These are phyloP conservation scores for Pinna nobilis DNA, from an alignment of 1,140 invertebrate species.

Conservation along the genomic window DNA sequence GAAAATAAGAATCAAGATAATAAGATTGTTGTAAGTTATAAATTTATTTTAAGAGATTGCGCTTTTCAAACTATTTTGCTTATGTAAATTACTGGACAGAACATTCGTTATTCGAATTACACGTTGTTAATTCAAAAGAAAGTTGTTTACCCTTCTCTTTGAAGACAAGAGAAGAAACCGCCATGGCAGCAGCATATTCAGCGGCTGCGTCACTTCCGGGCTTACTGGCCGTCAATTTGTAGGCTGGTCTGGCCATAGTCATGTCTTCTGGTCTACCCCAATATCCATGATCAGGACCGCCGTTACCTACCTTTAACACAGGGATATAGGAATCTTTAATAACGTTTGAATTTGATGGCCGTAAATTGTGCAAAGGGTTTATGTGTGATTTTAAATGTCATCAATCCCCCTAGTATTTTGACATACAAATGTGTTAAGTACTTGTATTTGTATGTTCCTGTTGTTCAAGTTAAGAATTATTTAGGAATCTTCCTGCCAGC, in stretches of 20 bases:
- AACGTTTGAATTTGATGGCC: not conserved
- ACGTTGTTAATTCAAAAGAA: too few relatives aligned
- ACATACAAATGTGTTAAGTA: too few relatives aligned
- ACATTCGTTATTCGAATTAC: too few relatives aligned
- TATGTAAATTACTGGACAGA: too few relatives aligned
- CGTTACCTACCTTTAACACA: slow-evolving; percentile 65
- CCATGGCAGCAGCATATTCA: slow-evolving; percentile 65
- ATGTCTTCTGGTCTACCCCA: slow-evolving; percentile 65
- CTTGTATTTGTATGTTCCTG: too few relatives aligned
- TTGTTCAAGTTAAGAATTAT: too few relatives aligned
- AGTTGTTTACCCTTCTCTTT: slow-evolving; percentile 72
- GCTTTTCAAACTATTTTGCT: too few relatives aligned
- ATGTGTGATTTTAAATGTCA: not conserved
- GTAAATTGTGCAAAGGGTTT: not conserved
- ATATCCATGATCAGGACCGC: slow-evolving; percentile 53
- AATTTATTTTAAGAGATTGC: too few relatives aligned
- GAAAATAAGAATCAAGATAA: too few relatives aligned
- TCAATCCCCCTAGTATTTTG: too few relatives aligned
- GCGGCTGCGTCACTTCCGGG: slow-evolving; percentile 64
- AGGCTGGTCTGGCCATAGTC: slow-evolving; percentile 60
- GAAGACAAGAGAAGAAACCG: slow-evolving; percentile 54
- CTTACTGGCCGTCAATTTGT: slow-evolving; percentile 43
- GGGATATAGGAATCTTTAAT: not conserved
- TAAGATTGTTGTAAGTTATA: too few relatives aligned
- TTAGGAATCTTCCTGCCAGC: too few relatives aligned